Evolutionary conservation across 2,888 invertebrate genomes (phyloP).

Genomic region (Desoria tigrina): DNA sequence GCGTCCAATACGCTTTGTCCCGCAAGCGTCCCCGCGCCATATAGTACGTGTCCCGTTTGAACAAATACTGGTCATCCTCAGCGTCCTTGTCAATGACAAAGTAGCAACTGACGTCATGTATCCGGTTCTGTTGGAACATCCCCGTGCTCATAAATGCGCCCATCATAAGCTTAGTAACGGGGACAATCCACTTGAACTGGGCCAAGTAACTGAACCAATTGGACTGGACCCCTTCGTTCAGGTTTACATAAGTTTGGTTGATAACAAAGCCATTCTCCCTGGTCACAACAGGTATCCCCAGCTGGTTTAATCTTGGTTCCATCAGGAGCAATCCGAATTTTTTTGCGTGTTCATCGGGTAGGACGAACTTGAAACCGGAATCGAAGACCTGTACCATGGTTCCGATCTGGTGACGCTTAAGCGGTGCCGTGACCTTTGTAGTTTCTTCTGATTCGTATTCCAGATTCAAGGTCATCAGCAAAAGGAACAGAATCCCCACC

Average conservation of each 20-base stretch:
- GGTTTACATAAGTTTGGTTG: background rate
- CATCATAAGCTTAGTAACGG: background rate
- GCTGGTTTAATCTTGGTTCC: background rate
- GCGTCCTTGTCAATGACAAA: background rate
- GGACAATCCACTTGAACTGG: slow-evolving; percentile 10
- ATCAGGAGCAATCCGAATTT: background rate
- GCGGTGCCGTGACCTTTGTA: slow-evolving; percentile 9
- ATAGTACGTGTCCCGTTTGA: background rate
- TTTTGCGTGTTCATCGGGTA: background rate
- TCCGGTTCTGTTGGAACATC: slow-evolving; percentile 12
- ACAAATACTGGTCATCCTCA: slow-evolving; percentile 20
- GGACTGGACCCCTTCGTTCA: background rate
- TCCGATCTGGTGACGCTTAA: background rate
- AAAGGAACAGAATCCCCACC: background rate
- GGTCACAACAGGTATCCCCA: background rate
- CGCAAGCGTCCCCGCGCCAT: slow-evolving; percentile 8
- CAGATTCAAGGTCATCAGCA: slow-evolving; percentile 1
- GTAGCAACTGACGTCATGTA: slow-evolving; percentile 3
- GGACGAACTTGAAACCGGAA: slow-evolving; percentile 1
- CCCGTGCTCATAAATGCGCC: background rate
- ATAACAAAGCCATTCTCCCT: background rate
- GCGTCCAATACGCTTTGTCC: slow-evolving; percentile 3
- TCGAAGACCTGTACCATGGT: background rate
- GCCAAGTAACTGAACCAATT: slow-evolving; percentile 5
- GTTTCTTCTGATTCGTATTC: slow-evolving; percentile 1